These are phyloP conservation scores for Melipona beecheii DNA, from an alignment of 2,888 invertebrate genomes.

Conservation along the genomic window DNA sequence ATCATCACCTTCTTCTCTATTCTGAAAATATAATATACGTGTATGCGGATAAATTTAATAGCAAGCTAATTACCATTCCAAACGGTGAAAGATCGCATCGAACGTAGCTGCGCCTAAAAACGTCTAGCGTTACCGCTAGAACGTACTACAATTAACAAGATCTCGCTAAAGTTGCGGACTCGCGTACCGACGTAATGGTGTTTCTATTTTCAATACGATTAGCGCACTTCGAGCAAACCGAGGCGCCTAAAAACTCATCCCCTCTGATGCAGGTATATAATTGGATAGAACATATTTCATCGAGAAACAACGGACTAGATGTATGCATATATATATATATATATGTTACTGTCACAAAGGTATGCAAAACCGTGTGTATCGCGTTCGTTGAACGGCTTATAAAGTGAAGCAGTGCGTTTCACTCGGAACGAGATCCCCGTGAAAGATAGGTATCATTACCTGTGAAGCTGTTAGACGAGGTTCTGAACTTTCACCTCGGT, in stretches of 20 bases:
- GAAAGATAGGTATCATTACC: conserved; percentile 43
- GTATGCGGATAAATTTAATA: not conserved
- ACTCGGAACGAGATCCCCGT: conserved; percentile 58
- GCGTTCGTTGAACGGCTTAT: conserved; percentile 49
- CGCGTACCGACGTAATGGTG: not conserved
- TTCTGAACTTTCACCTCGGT: conserved; percentile 79
- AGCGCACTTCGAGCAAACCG: not conserved
- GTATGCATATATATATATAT: conserved; percentile 23
- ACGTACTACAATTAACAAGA: not conserved
- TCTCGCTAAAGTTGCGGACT: not conserved
- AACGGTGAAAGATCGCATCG: not conserved
- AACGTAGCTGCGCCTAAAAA: not conserved
- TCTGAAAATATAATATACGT: not conserved
- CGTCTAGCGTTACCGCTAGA: not conserved
- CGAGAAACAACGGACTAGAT: conserved; percentile 58
- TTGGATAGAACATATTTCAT: conserved; percentile 21
- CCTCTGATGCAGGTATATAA: not conserved
- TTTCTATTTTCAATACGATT: not conserved
- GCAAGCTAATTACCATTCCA: not conserved
- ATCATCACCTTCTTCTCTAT: not conserved
- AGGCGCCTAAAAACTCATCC: conserved; percentile 7
- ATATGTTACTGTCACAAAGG: conserved; percentile 54
- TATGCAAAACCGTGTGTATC: conserved; percentile 57
- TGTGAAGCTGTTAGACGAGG: conserved; percentile 64
- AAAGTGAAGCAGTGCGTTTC: conserved; percentile 59